A percentile compares a stretch with the other conserved stretches of the same genome.
These are phyloP conservation scores for Holacanthus passer DNA, from an alignment of 2,113 vertebrate species.

Conservation along the genomic window DNA sequence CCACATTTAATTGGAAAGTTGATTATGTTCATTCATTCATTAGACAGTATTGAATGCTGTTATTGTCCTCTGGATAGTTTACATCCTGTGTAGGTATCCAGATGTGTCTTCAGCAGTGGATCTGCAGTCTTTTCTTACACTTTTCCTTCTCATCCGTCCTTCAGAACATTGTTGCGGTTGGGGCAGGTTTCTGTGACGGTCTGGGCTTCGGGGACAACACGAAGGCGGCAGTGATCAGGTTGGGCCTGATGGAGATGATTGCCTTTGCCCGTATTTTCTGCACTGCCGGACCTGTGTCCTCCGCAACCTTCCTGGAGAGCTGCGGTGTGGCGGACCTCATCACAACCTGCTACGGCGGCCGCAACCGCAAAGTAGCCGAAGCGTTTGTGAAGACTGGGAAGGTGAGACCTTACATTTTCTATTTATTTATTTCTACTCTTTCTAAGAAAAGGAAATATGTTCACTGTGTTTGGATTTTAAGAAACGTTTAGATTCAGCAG, in stretches of 20 bases:
- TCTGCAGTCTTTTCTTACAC: neutral
- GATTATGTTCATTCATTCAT: neutral
- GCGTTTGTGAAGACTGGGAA: slow-evolving; percentile 93
- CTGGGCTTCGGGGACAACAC: slow-evolving; percentile 97
- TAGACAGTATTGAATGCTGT: neutral
- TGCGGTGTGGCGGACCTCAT: slow-evolving; percentile 97
- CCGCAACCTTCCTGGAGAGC: slow-evolving; percentile 95
- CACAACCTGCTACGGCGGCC: slow-evolving; percentile 94
- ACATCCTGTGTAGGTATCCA: neutral
- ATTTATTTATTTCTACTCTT: neutral
- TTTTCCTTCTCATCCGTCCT: neutral
- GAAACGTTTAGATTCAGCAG: neutral
- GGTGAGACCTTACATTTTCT: slow-evolving; percentile 78
- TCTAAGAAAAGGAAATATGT: neutral
- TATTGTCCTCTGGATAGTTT: neutral
- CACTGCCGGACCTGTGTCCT: slow-evolving; percentile 85
- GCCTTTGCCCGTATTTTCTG: slow-evolving; percentile 93
- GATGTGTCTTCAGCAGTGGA: neutral
- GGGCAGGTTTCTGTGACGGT: slow-evolving; percentile 96
- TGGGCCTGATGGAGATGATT: slow-evolving; percentile 99
- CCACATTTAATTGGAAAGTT: neutral
- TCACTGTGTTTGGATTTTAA: neutral
- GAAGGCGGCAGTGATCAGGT: slow-evolving; percentile 95
- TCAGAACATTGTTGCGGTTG: slow-evolving; percentile 95
- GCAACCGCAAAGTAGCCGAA: slow-evolving; percentile 94